A percentile compares a stretch with the other conserved stretches of the same genome.
Evolutionary conservation across 2,888 invertebrate genomes (phyloP).

Genomic region (Clepsis dumicolana): DNA sequence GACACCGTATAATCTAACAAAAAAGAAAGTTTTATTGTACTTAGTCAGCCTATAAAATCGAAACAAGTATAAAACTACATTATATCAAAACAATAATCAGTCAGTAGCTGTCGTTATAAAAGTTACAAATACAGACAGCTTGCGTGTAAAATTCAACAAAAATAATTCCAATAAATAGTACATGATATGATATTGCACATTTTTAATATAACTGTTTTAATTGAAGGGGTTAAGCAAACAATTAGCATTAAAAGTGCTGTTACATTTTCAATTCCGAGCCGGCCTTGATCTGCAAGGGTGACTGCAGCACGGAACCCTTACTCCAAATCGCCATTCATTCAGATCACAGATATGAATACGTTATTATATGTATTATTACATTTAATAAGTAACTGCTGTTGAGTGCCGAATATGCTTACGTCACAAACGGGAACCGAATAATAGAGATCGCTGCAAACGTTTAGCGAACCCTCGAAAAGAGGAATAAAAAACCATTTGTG

Average conservation of each 20-base stretch:
- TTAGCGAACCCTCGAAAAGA: constrained; percentile 84
- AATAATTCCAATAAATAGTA: neutral
- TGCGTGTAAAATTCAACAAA: neutral
- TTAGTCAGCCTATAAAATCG: neutral
- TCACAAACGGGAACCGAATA: constrained; percentile 80
- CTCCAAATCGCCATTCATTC: constrained; percentile 77
- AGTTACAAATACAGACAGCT: neutral
- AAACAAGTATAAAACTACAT: neutral
- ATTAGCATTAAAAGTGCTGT: constrained; percentile 16
- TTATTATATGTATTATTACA: constrained; percentile 83
- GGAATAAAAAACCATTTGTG: constrained; percentile 84
- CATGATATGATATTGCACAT: neutral
- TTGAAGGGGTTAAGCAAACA: constrained; percentile 9
- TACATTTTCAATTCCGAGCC: constrained; percentile 14
- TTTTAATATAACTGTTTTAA: neutral
- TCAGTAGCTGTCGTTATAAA: neutral
- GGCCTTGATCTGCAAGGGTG: constrained; percentile 31
- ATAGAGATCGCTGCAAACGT: constrained; percentile 83
- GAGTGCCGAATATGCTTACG: constrained; percentile 81
- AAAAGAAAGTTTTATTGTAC: no score
- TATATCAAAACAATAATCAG: neutral
- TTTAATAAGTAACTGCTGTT: constrained; percentile 81
- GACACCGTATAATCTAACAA: no score
- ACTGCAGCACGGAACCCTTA: constrained; percentile 39
- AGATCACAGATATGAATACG: constrained; percentile 83